Evolutionary conservation across 64 coral and sea anemone species (phyloP).

Genomic region (Hydrozoanthus tunicans): DNA sequence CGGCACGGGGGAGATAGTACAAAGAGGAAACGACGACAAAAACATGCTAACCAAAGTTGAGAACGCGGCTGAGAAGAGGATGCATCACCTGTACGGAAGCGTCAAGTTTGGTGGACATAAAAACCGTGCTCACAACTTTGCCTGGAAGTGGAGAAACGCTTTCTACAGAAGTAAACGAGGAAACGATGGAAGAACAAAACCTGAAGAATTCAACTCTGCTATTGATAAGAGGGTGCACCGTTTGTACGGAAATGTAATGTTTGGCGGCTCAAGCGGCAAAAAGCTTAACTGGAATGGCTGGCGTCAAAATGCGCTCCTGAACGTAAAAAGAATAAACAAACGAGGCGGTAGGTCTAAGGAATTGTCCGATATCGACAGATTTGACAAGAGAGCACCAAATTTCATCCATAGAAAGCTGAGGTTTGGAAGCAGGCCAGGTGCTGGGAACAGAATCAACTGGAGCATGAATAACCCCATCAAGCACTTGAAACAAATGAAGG

Average conservation of each 20-base stretch:
- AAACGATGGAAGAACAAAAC: not conserved
- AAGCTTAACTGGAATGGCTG: not conserved
- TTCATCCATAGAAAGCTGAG: slow-evolving; percentile 14
- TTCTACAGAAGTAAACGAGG: not conserved
- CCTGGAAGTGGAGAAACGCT: slow-evolving; percentile 15
- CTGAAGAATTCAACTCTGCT: not conserved
- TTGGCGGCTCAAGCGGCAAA: not conserved
- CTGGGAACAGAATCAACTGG: not conserved
- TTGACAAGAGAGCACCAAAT: not conserved
- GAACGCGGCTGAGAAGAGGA: not conserved
- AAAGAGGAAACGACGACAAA: not conserved
- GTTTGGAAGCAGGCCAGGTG: slow-evolving; percentile 1
- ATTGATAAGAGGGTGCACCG: slow-evolving; percentile 25
- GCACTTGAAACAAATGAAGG: not conserved
- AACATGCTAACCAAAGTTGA: not conserved
- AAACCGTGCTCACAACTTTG: not conserved
- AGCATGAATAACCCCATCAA: not conserved
- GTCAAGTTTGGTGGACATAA: slow-evolving; percentile 33
- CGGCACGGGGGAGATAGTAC: slow-evolving; percentile 1
- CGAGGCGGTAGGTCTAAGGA: not conserved
- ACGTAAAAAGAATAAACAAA: not conserved
- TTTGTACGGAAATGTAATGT: not conserved
- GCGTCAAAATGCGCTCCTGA: not conserved
- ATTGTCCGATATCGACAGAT: not conserved
- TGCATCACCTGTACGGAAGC: not conserved